Base-by-base conservation (phyloP, 2,888 invertebrate species). In the Lypha dubia region DNA sequence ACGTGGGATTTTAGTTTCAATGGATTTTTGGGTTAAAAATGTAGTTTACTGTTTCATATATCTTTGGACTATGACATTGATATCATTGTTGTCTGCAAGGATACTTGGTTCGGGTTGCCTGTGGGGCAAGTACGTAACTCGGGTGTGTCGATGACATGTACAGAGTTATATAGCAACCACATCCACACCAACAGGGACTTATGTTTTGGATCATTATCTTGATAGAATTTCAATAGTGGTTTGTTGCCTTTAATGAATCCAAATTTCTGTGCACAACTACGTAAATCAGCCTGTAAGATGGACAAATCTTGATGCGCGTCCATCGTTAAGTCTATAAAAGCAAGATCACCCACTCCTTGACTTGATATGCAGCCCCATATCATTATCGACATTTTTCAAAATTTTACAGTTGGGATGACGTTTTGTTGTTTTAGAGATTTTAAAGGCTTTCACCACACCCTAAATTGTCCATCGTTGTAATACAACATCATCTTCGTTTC, bases 291-390 rank as follows among this genome's bases (percentile, higher is more conserved):
- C 28, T 7, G 56, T n/a, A 56, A 56, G 32, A 56, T 56, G 5
- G 15, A n/a, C 56, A 56, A 56, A 15, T n/a, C 28, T 56, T 28
- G 28, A 56, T 56, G 56, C n/a, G 56, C 32, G 56, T 32, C 56
- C 56, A 56, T 56, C 32, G 32, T 28, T 56, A 32, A 56, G 56
- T n/a, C 28, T n/a, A 56, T 1, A 28, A 56, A 28, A 56, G 32
- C 32, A 53, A 53, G 2, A 20, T 53, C 13, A 22, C 13, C 22
- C 11, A 53, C 53, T 53, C 13, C 53, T 24, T 22, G 22, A 22
- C 51, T 51, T 51, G 24, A 51, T 1, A 51, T 51, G 11, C 24
- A 22, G 51, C 0, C 51, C 46, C 46, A 46, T 5, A 46, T 46
- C 17, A 46, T 46, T n/a, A 17, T 24, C 3, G 11, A 22, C 2